phyloP scores from a whole-genome alignment of 2,797 vertebrate genomes.

The Malurus leucopterus region DNA sequence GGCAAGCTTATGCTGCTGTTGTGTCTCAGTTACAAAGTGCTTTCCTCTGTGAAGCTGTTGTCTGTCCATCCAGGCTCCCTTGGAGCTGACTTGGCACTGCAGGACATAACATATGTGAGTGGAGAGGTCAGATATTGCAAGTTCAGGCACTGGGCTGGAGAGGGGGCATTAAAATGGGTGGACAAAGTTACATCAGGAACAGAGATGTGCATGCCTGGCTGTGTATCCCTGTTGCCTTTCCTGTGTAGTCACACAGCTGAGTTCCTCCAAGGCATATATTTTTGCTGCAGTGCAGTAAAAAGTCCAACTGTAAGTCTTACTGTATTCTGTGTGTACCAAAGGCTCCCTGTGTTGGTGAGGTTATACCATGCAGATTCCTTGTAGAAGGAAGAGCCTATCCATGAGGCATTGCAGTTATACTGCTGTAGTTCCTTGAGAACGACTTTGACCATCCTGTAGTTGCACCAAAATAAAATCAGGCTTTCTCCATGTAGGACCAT shows the following conservation, averaged over 20 bases:
- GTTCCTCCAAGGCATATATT: background rate
- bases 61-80: background rate
- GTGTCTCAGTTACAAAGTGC: background rate
- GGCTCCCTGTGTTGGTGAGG: background rate
- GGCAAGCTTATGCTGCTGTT: background rate
- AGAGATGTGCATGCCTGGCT: background rate
- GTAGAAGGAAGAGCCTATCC: background rate
- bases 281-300: background rate
- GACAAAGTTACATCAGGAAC: background rate
- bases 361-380: background rate
- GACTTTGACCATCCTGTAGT: background rate
- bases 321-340: background rate
- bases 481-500: rapidly evolving
- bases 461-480: background rate
- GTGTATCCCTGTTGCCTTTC: background rate
- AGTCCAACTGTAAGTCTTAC: background rate
- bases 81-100: background rate
- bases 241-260: background rate
- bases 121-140: background rate
- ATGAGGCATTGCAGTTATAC: background rate
- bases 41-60: background rate
- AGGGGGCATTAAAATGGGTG: background rate
- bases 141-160: background rate
- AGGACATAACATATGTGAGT: background rate
- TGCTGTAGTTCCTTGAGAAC: background rate